Conservation (phyloP, 2,797 vertebrate species). For the Zenarchopterus dispar region DNA sequence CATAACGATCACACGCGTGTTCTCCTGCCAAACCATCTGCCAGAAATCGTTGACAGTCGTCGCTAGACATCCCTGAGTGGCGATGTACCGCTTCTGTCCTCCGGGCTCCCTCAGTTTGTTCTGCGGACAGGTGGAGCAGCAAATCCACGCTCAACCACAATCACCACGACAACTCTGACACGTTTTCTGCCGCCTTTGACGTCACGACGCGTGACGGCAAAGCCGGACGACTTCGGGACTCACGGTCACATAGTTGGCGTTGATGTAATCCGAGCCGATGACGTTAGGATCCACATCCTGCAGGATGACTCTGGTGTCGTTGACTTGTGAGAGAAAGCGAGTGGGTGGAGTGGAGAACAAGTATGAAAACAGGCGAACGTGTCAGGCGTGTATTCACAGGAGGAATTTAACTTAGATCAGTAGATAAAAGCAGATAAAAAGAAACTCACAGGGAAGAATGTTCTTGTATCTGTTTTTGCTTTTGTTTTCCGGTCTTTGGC, state of each 20-base stretch:
- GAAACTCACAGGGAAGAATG: constrained; percentile 93
- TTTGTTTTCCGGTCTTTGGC: constrained; percentile 96
- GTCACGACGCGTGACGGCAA: background rate
- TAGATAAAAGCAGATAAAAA: background rate
- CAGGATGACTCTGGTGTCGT: constrained; percentile 92
- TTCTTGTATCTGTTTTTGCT: constrained; percentile 99
- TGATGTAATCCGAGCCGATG: constrained; percentile 95
- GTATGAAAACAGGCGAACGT: background rate
- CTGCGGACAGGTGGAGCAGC: constrained; percentile 50
- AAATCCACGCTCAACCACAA: constrained; percentile 1
- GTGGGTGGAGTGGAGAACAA: constrained; percentile 2
- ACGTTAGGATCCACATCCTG: constrained; percentile 82
- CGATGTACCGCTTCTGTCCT: constrained; percentile 89
- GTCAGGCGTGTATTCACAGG: background rate
- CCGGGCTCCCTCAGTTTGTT: constrained; percentile 72
- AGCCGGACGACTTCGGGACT: constrained; percentile 39
- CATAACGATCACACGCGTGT: constrained; percentile 92
- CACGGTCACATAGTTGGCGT: constrained; percentile 93
- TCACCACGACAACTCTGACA: background rate
- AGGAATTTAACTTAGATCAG: background rate
- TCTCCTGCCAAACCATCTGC: constrained; percentile 98
- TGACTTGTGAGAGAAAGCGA: constrained; percentile 79
- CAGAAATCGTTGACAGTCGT: constrained; percentile 93
- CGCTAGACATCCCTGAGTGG: constrained; percentile 92
- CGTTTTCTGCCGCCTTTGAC: background rate